Conservation (phyloP, 2,113 vertebrate species). For the Tragelaphus buxtoni region DNA sequence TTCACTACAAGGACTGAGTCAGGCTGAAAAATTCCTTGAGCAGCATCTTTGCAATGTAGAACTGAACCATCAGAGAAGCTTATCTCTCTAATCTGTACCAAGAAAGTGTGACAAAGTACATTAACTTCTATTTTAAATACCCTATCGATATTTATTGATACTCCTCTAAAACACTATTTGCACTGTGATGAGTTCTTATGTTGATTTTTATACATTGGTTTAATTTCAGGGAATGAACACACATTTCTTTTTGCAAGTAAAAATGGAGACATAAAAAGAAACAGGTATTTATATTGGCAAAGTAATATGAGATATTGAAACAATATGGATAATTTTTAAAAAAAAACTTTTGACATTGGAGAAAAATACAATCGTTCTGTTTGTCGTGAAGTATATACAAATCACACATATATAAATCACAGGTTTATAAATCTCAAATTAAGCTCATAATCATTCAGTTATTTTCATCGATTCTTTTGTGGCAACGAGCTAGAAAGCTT, state of each 20-base stretch:
- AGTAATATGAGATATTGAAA: conserved; percentile 24
- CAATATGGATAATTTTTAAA: not conserved
- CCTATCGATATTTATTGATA: not conserved
- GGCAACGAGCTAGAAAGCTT: not conserved
- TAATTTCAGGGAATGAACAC: conserved; percentile 7
- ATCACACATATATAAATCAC: not conserved
- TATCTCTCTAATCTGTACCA: not conserved
- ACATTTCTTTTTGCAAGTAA: not conserved
- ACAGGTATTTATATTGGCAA: not conserved
- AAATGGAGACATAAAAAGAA: not conserved
- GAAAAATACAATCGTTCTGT: not conserved
- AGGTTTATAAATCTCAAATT: conserved; percentile 20
- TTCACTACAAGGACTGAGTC: not conserved
- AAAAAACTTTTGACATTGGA: not conserved
- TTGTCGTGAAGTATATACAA: not conserved
- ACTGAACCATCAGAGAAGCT: not conserved
- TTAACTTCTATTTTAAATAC: not conserved
- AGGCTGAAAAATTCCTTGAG: not conserved
- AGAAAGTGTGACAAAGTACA: not conserved
- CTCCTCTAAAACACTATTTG: not conserved
- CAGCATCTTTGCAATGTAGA: not conserved
- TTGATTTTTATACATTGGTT: not conserved
- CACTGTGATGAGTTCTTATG: not conserved
- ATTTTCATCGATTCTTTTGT: not conserved
- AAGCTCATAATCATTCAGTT: not conserved